Evolutionary conservation across 2,797 vertebrate species (phyloP).

Genomic region (Fringilla coelebs): DNA sequence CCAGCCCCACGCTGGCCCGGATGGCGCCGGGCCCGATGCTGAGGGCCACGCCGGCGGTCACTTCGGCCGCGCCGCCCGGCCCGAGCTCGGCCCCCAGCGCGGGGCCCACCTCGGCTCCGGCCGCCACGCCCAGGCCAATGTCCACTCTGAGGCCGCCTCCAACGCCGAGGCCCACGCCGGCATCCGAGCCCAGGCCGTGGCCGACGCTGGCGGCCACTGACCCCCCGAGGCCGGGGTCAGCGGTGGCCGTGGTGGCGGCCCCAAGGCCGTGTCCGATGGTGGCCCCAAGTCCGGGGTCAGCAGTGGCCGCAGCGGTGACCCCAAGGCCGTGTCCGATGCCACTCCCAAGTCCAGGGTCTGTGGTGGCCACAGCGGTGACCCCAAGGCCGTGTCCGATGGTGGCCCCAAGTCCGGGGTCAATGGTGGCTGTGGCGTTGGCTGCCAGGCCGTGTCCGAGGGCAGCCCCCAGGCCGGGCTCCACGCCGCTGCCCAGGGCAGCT

Average conservation of each 20-base stretch:
- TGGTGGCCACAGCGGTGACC: rapidly evolving
- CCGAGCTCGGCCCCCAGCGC: not conserved
- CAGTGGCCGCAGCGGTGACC: rapidly evolving
- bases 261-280: not conserved
- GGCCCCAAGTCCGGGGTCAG: not conserved
- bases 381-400: rapidly evolving
- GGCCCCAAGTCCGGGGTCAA: not conserved
- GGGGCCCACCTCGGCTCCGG: rapidly evolving
- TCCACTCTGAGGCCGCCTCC: not conserved
- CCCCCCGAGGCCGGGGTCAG: not conserved
- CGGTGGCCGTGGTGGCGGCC: rapidly evolving
- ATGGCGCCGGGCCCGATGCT: not conserved
- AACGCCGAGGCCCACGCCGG: rapidly evolving
- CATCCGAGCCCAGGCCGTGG: not conserved
- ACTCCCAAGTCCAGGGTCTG: not conserved
- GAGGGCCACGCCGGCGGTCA: not conserved
- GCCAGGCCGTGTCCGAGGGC: too few relatives aligned
- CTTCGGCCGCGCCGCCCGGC: rapidly evolving
- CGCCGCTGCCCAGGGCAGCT: too few relatives aligned
- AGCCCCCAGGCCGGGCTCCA: not conserved
- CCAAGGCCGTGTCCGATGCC: not conserved
- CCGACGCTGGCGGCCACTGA: rapidly evolving
- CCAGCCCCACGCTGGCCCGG: not conserved
- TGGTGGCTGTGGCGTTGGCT: rapidly evolving
- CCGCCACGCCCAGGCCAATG: not conserved